Evolutionary conservation across 2,797 vertebrate genomes (phyloP), one percentile per base, ranked within the genome.

Genomic region (Sebastes trivittatus): DNA sequence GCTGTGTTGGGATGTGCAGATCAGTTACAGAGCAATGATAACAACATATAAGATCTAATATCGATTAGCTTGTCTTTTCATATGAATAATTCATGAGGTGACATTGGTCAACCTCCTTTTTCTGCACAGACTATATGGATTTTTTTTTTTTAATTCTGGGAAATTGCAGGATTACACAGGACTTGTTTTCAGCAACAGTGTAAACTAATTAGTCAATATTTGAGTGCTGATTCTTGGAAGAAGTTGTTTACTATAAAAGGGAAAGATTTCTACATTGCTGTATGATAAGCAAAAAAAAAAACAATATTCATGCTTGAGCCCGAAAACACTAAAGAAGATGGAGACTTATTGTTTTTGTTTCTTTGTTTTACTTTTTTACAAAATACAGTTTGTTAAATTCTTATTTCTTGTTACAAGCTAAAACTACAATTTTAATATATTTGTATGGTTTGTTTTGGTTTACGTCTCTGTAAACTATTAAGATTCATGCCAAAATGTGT

Each of bases 41-140:
- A 29, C 34, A 22, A 34, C 55, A 60, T 27, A 30, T 4, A 58
- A 29, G 62, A 46, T 58, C 16, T 42, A 18, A 55, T 77, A 81
- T 79, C 83, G 64, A 89, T 87, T 66, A 56, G 32, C 32, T 82
- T 66, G 75, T 11, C 36, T 70, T 34, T 68, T 46, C 20, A 13
- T 18, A 83, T 91, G 68, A 88, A 84, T 90, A 75, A 89, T 90
- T 88, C 61, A 90, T 80, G 58, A 2, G 1, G 30, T 18, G 36
- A 78, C 56, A 75, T 55, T 74, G 75, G 63, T n/a, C 77, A 73
- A 23, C 2, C 64, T 32, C 46, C 63, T 67, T 66, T 38, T 62
- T 9, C 36, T 59, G 32, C 8, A 6, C 16, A 42, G 52, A 38
- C 18, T n/a, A 0, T 29, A 13, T 54, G 11, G 66, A 61, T 34